Conservation (phyloP, 2,113 vertebrate species). For the Dromaius novaehollandiae region DNA sequence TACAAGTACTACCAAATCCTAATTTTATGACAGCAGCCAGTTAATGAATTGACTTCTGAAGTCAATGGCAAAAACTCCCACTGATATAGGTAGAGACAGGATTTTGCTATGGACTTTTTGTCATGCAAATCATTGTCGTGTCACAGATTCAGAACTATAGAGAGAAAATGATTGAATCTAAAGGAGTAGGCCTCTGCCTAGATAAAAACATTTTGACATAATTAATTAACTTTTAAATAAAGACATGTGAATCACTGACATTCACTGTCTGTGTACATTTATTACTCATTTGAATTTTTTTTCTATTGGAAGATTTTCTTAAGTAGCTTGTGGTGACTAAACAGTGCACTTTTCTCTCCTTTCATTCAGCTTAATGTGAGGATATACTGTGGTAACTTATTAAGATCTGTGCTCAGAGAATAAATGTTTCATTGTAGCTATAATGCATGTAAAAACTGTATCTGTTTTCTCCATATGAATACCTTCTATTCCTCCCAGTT, state of each 20-base stretch:
- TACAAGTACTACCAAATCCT: not conserved
- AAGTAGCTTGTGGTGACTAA: not conserved
- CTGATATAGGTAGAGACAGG: not conserved
- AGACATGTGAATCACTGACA: not conserved
- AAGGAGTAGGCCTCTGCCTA: not conserved
- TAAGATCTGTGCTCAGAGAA: not conserved
- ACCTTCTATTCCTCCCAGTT: not conserved
- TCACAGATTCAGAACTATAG: not conserved
- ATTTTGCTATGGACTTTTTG: not conserved
- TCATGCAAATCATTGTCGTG: not conserved
- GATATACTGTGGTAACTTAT: not conserved
- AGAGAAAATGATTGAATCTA: not conserved
- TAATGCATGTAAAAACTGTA: not conserved
- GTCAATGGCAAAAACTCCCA: not conserved
- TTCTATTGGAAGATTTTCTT: not conserved
- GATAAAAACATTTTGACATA: not conserved
- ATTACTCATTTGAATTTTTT: not conserved
- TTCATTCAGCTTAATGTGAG: not conserved
- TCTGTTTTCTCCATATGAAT: slow-evolving; percentile 16
- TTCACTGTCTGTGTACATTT: not conserved
- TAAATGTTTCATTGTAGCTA: slow-evolving; percentile 19
- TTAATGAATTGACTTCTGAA: not conserved
- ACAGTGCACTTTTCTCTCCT: not conserved
- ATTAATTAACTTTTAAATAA: not conserved
- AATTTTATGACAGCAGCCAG: not conserved